Evolutionary conservation across 2,797 vertebrate genomes (phyloP).

Genomic region (Gymnopithys bicolor): DNA sequence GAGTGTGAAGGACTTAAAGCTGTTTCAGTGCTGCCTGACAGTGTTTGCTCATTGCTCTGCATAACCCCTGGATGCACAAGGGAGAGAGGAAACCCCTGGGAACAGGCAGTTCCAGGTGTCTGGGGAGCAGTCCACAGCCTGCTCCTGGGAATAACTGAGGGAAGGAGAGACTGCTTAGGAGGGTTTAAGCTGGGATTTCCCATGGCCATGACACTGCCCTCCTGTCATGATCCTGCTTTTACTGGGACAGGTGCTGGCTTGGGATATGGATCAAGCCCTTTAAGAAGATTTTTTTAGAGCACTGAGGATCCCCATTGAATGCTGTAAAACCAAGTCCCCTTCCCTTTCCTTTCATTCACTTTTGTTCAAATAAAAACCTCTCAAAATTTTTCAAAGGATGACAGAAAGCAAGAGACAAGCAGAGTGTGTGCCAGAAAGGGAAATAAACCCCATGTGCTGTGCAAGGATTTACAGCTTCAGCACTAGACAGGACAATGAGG

Average conservation of each 20-base stretch:
- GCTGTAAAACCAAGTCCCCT: not conserved
- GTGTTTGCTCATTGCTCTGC: not conserved
- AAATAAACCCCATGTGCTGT: not conserved
- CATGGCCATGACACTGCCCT: fast-evolving
- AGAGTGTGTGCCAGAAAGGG: not conserved
- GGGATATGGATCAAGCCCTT: not conserved
- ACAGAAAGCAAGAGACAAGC: not conserved
- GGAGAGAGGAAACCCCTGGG: not conserved
- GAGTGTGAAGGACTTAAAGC: not conserved
- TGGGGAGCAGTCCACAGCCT: not conserved
- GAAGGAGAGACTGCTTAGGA: not conserved
- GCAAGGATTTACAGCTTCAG: not conserved
- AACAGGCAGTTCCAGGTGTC: not conserved
- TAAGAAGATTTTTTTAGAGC: not conserved
- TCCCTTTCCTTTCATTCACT: not conserved
- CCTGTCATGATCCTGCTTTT: not conserved
- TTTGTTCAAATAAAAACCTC: not conserved
- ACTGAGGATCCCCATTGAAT: not conserved
- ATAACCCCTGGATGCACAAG: not conserved
- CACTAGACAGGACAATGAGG: fast-evolving
- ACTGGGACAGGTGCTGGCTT: not conserved
- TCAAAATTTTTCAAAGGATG: not conserved
- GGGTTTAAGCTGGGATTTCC: not conserved
- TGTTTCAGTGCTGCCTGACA: not conserved
- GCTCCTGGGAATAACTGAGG: not conserved